Evolutionary conservation across 2,888 invertebrate species (phyloP).

Genomic region (Clanis bilineata): DNA sequence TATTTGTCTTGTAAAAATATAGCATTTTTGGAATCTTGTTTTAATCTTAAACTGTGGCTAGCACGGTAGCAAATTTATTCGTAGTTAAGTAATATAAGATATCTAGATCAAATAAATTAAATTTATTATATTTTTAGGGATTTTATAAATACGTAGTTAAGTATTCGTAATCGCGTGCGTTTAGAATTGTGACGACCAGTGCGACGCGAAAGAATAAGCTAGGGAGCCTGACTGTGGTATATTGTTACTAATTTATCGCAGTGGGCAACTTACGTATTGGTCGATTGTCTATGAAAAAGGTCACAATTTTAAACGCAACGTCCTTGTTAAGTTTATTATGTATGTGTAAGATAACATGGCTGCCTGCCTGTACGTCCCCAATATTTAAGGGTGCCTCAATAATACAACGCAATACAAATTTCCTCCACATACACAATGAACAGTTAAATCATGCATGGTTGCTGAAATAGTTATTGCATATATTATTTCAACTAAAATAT

Average conservation of each 20-base stretch:
- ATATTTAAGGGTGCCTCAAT: not conserved
- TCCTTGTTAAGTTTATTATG: not conserved
- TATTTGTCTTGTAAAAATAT: not conserved
- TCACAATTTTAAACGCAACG: conserved; percentile 20
- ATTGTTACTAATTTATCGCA: too few relatives aligned
- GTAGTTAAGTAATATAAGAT: conserved; percentile 41
- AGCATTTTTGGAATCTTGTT: conserved; percentile 11
- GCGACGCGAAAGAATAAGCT: not conserved
- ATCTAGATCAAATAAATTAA: conserved; percentile 73
- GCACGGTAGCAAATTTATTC: conserved; percentile 12
- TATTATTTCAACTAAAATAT: conserved; percentile 8
- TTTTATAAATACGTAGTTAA: conserved; percentile 55
- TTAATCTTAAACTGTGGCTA: conserved; percentile 2
- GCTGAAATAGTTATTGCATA: not conserved
- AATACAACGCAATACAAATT: not conserved
- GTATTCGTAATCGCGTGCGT: conserved; percentile 27
- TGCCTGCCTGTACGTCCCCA: conserved; percentile 20
- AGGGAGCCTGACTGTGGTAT: too few relatives aligned
- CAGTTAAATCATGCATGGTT: not conserved
- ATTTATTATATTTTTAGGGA: conserved; percentile 40
- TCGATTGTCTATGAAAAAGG: not conserved
- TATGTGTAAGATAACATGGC: conserved; percentile 23
- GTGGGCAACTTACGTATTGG: not conserved
- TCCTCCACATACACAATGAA: not conserved
- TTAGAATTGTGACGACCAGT: conserved; percentile 33